Conservation (phyloP, 2,888 invertebrate species). For the Hesperia comma region DNA sequence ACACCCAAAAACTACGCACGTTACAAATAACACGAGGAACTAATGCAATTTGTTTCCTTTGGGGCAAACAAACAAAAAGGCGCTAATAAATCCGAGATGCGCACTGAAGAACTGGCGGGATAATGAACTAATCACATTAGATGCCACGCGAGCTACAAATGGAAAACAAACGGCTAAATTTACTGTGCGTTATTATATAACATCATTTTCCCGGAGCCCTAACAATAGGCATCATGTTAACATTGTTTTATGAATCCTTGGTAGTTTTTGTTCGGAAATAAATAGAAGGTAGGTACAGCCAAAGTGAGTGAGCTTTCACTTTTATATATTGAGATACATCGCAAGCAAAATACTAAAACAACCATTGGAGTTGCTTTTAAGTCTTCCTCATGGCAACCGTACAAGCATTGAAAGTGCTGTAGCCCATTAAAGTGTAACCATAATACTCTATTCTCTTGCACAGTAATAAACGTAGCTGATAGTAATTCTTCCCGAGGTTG, state of each 20-base stretch:
- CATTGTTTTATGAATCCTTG: background rate
- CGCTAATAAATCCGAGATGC: constrained; percentile 72
- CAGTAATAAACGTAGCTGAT: constrained; percentile 20
- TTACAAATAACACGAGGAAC: constrained; percentile 14
- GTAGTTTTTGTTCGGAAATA: background rate
- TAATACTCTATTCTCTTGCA: background rate
- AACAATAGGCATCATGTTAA: background rate
- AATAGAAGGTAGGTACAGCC: too few relatives aligned
- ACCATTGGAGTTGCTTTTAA: too few relatives aligned
- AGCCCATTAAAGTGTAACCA: constrained; percentile 5
- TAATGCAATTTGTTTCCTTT: constrained; percentile 62
- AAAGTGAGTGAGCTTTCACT: too few relatives aligned
- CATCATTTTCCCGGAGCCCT: constrained; percentile 4
- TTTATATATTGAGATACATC: too few relatives aligned
- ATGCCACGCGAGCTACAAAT: constrained; percentile 61
- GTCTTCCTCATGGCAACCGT: background rate
- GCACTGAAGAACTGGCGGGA: constrained; percentile 62
- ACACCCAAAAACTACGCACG: background rate
- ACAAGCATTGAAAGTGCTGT: constrained; percentile 7
- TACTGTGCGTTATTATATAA: constrained; percentile 37
- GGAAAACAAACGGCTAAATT: constrained; percentile 37
- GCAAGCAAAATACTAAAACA: too few relatives aligned
- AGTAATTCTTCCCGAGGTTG: constrained; percentile 16
- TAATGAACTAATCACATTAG: constrained; percentile 82
- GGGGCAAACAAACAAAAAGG: constrained; percentile 62